Evolutionary conservation across 23 tunicate genomes (phyloP).

Genomic region (Styela clava): DNA sequence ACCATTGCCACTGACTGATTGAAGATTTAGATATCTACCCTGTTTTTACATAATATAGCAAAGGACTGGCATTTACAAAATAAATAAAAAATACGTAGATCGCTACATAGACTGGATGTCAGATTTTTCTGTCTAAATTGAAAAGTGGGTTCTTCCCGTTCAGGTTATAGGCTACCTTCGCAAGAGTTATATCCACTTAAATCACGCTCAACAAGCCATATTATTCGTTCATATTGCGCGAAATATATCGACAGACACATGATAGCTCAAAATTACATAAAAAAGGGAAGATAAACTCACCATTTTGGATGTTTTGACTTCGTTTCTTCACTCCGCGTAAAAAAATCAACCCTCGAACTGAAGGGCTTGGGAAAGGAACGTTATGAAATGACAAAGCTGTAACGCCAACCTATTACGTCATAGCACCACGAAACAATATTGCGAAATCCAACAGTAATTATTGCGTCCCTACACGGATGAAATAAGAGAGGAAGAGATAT

Average conservation of each 20-base stretch:
- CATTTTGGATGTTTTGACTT: slow-evolving; percentile 13
- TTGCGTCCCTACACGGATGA: neutral
- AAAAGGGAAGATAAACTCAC: neutral
- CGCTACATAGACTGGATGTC: neutral
- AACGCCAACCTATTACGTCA: neutral
- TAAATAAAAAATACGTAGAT: neutral
- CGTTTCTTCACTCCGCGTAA: neutral
- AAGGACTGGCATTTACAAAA: neutral
- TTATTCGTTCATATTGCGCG: neutral
- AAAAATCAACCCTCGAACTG: slow-evolving; percentile 9
- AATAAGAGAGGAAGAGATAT: too few species aligned
- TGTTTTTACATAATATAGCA: neutral
- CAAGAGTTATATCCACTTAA: neutral
- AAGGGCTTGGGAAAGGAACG: slow-evolving; percentile 22
- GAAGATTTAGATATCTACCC: neutral
- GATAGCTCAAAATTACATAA: neutral
- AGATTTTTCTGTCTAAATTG: too few species aligned
- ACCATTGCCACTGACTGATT: too few species aligned
- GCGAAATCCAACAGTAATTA: neutral
- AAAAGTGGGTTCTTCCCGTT: too few species aligned
- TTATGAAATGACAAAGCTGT: neutral
- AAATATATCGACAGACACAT: neutral
- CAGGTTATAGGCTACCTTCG: too few species aligned
- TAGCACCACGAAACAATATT: neutral
- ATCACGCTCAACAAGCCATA: neutral